Base-by-base conservation (phyloP, 2,888 invertebrate species). In the Schrankia costaestrigalis region DNA sequence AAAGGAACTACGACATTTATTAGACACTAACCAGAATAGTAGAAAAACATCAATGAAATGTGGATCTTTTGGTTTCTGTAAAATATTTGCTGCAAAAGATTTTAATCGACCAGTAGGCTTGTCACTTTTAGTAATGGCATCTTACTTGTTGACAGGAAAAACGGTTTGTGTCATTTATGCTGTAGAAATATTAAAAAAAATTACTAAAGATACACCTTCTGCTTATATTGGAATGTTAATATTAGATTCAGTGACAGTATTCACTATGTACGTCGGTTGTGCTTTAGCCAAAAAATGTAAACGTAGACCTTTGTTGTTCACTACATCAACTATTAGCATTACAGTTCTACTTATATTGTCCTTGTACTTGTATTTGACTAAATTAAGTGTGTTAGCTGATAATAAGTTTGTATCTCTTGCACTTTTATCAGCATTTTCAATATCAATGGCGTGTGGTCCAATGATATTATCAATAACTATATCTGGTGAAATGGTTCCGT, bases 141-240 rank as follows among this genome's bases (percentile, higher is more conserved):
- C 58, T 21, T 63, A 64, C 7, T 51, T 62, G 22, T 59, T 68
- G 8, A 57, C 65, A 2, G 71, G 71, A 0, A 70, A 70, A 53
- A 17, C 63, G 0, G 57, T 63, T 0, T 66, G 56, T 21, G 53
- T 46, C 28, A 35, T 64, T 0, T 69, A 63, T 17, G 55, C 57
- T 2, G 43, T 70, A 26, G 68, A 70, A 24, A 65, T 71, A 3
- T 48, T 66, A 8, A 67, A 54, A 22, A 58, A 50, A 12, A 63
- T 70, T 0, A 63, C 65, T 0, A 14, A 35, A 0, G 54, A 45
- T 12, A 62, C 66, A 30, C 26, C 32, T 0, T 48, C 62, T 0
- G 69, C 68, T 0, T 70, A 71, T 10, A 48, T 22, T 14, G 22
- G 17, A 8, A 31, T 71, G 66, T 30, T 70, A 2, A 56, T 69